A percentile compares a stretch with the other conserved stretches of the same genome.
Evolutionary conservation across 2,113 vertebrate species (phyloP).

Genomic region (Megaceryle maxima): DNA sequence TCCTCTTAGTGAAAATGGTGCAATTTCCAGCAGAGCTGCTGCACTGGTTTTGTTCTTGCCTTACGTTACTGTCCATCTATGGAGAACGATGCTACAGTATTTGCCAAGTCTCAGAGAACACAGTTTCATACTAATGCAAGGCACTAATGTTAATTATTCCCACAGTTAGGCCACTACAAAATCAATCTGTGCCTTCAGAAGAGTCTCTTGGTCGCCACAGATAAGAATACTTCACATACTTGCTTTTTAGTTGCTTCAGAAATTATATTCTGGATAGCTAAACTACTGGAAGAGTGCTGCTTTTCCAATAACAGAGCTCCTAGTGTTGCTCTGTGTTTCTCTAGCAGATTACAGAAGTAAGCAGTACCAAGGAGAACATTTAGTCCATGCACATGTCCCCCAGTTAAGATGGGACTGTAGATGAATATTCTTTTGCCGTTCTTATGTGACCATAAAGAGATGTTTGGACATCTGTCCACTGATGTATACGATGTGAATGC

Average conservation of each 20-base stretch:
- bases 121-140: not conserved
- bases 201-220: not conserved
- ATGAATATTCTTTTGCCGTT: not conserved
- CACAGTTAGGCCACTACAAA: not conserved
- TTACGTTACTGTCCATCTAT: not conserved
- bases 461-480: not conserved
- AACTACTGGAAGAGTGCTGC: not conserved
- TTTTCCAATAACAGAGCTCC: not conserved
- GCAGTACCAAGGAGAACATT: not conserved
- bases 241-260: not conserved
- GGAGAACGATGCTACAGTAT: not conserved
- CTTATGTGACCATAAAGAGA: not conserved
- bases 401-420: not conserved
- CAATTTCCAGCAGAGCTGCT: not conserved
- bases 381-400: not conserved
- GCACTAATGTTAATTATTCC: not conserved
- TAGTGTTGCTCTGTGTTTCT: not conserved
- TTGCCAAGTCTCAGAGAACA: not conserved
- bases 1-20: not conserved
- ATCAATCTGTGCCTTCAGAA: not conserved
- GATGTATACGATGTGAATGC: not conserved
- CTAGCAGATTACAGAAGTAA: not conserved
- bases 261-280: not conserved
- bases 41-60: not conserved
- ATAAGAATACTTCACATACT: not conserved